These are phyloP conservation scores for Callaeas wilsoni DNA, from an alignment of 2,113 vertebrate species.

Conservation along the genomic window DNA sequence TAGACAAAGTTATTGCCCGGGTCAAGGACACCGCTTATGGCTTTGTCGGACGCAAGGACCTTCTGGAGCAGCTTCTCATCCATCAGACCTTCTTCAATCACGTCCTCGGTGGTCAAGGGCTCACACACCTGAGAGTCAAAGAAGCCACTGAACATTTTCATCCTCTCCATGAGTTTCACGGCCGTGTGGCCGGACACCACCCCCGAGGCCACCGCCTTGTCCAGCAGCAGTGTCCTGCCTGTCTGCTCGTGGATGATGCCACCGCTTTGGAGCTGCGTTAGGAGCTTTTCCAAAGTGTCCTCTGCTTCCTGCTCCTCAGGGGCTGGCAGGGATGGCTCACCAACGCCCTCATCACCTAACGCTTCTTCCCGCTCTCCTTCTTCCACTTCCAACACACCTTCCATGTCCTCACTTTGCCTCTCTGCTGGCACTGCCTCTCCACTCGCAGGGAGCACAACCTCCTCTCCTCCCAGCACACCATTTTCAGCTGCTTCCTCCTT, in stretches of 20 bases:
- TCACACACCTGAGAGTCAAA: slow-evolving; percentile 77
- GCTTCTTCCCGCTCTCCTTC: not conserved
- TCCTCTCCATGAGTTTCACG: slow-evolving; percentile 83
- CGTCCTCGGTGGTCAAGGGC: slow-evolving; percentile 80
- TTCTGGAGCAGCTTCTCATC: slow-evolving; percentile 85
- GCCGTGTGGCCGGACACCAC: slow-evolving; percentile 81
- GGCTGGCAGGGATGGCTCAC: not conserved
- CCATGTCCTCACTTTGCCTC: not conserved
- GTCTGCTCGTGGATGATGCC: slow-evolving; percentile 76
- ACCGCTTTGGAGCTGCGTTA: slow-evolving; percentile 75
- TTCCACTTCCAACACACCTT: not conserved
- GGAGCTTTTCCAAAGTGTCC: slow-evolving; percentile 67
- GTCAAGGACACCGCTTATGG: slow-evolving; percentile 85
- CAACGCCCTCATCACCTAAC: not conserved
- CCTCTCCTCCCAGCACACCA: not conserved
- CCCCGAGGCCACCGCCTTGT: slow-evolving; percentile 80
- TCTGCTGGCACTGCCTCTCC: not conserved
- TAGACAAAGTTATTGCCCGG: slow-evolving; percentile 69
- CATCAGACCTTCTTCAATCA: slow-evolving; percentile 83
- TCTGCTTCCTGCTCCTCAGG: slow-evolving; percentile 40
- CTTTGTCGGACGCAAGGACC: slow-evolving; percentile 84
- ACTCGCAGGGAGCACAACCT: not conserved
- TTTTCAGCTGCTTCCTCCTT: not conserved
- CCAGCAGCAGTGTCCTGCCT: slow-evolving; percentile 78
- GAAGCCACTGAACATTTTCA: slow-evolving; percentile 88